phyloP scores from a whole-genome alignment of 2,797 vertebrate genomes.

The Botia kubotai region DNA sequence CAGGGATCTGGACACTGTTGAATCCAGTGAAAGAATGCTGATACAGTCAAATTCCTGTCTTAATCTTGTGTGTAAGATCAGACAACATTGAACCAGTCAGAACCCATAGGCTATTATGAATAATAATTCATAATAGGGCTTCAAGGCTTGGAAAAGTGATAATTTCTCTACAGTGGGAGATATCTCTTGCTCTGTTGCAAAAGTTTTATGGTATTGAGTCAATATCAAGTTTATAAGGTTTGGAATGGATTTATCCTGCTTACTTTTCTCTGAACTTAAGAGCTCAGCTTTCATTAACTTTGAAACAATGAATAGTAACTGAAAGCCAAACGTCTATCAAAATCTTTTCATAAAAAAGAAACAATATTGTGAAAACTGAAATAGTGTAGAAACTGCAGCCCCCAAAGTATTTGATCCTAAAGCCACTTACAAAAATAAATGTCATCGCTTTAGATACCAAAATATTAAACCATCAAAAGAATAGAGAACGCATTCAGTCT shows the following conservation, averaged over 20 bases:
- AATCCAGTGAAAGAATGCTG: constrained; percentile 67
- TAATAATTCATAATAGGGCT: constrained; percentile 50
- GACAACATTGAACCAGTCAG: constrained; percentile 52
- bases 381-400: too few species aligned
- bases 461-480: neutral
- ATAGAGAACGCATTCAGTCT: neutral
- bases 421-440: neutral
- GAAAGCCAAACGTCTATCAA: neutral
- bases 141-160: constrained; percentile 35
- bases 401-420: neutral
- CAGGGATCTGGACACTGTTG: constrained; percentile 72
- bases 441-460: neutral
- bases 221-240: neutral
- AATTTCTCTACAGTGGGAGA: constrained; percentile 33
- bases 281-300: constrained; percentile 10
- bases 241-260: constrained; percentile 20
- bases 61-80: constrained; percentile 62
- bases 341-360: neutral
- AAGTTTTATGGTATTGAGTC: too few species aligned
- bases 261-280: constrained; percentile 1
- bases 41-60: constrained; percentile 61
- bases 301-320: neutral
- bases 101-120: constrained; percentile 39
- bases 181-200: neutral
- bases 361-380: too few species aligned